phyloP scores from a whole-genome alignment of 2,888 invertebrate genomes.

The Mythimna albipuncta region DNA sequence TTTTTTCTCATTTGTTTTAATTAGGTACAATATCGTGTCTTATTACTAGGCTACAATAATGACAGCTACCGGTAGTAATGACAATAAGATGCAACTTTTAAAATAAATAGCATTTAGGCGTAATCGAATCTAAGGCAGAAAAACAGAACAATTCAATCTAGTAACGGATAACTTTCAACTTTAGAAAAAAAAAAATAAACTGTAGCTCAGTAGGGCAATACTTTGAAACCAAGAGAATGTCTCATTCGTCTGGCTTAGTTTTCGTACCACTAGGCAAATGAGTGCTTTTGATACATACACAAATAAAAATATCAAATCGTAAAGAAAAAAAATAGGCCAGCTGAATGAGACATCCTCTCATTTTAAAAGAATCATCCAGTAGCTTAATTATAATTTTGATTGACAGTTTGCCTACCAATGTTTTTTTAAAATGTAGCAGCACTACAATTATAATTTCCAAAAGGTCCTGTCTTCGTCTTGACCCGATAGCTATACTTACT shows the following conservation, averaged over 20 bases:
- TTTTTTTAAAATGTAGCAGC: not conserved
- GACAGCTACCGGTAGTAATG: constrained; percentile 16
- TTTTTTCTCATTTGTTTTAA: constrained; percentile 55
- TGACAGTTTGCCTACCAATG: not conserved
- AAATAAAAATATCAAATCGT: too few relatives aligned
- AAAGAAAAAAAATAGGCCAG: too few relatives aligned
- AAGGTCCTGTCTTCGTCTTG: not conserved
- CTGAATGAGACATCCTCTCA: too few relatives aligned
- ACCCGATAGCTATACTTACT: constrained; percentile 23
- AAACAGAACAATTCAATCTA: not conserved
- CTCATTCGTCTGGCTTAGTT: too few relatives aligned
- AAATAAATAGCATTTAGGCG: not conserved
- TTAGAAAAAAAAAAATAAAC: not conserved
- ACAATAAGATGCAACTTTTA: constrained; percentile 17
- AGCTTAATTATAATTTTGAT: too few relatives aligned
- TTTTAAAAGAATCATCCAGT: too few relatives aligned
- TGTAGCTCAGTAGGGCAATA: not conserved
- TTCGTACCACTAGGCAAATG: too few relatives aligned
- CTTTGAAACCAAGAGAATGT: too few relatives aligned
- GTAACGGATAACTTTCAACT: not conserved
- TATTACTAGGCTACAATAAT: constrained; percentile 43
- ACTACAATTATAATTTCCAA: not conserved
- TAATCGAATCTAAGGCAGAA: not conserved
- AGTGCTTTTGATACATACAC: too few relatives aligned
- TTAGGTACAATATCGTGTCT: constrained; percentile 61